Conservation (phyloP, 1,140 invertebrate genomes). For the Pogonomyrmex barbatus region DNA sequence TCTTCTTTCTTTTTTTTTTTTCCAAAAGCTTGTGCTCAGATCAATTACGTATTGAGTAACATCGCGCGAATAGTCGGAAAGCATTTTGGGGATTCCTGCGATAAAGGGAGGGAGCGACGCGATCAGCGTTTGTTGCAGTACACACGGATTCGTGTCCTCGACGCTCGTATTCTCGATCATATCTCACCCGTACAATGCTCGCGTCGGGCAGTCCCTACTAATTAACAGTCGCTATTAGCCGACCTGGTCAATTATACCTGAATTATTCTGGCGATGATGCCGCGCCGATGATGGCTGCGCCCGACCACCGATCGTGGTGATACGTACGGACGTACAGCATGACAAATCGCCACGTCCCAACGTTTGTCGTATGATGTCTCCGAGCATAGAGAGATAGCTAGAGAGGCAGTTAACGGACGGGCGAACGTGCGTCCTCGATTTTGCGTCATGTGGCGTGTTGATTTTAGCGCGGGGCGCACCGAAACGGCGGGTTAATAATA, state of each 20-base stretch:
- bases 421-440: constrained; percentile 39
- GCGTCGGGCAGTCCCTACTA: constrained; percentile 64
- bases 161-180: constrained; percentile 64
- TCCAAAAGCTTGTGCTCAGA: too few relatives aligned
- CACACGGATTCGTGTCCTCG: constrained; percentile 10
- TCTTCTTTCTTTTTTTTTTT: not conserved
- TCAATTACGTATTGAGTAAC: not conserved
- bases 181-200: constrained; percentile 68
- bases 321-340: constrained; percentile 36
- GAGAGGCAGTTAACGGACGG: constrained; percentile 34
- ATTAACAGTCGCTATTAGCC: constrained; percentile 78
- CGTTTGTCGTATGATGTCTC: constrained; percentile 67
- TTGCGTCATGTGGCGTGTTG: constrained; percentile 45
- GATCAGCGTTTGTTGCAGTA: constrained; percentile 23
- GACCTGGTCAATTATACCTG: constrained; percentile 77
- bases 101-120: constrained; percentile 42
- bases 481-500: constrained; percentile 53
- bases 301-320: not conserved
- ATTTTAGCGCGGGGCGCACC: constrained; percentile 46
- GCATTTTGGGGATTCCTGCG: constrained; percentile 58
- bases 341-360: constrained; percentile 65
- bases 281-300: constrained; percentile 60
- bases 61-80: not conserved
- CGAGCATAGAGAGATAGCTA: constrained; percentile 21
- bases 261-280: constrained; percentile 76